Conservation (phyloP, 2,113 vertebrate species). For the Notarius quadriscutis region DNA sequence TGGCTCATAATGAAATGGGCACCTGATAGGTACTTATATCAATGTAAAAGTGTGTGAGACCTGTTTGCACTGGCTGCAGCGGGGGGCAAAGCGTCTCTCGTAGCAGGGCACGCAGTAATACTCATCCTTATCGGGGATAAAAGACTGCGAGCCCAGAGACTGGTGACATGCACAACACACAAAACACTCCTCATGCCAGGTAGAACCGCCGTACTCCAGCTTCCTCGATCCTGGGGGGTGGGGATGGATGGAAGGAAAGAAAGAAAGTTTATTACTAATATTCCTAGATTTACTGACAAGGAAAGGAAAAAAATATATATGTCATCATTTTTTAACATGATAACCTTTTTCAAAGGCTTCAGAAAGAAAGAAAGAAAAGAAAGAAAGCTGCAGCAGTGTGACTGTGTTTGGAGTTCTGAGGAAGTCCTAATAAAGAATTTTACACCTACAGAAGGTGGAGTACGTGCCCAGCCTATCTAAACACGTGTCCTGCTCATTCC, state of each 20-base stretch:
- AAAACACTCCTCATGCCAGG: slow-evolving; percentile 95
- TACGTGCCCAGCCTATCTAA: too few species aligned
- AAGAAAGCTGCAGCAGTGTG: not conserved
- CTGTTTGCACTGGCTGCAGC: slow-evolving; percentile 92
- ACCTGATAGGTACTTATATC: not conserved
- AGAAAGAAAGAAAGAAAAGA: not conserved
- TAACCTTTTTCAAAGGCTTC: not conserved
- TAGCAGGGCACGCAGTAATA: slow-evolving; percentile 95
- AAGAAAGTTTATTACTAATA: not conserved
- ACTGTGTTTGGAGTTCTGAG: not conserved
- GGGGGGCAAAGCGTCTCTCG: slow-evolving; percentile 87
- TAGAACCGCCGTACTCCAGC: slow-evolving; percentile 85
- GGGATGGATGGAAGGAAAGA: not conserved
- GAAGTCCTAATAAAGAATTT: not conserved
- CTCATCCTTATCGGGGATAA: slow-evolving; percentile 86
- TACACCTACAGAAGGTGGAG: not conserved
- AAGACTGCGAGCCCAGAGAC: slow-evolving; percentile 86
- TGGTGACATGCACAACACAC: slow-evolving; percentile 88
- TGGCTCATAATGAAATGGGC: not conserved
- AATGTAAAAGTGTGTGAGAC: slow-evolving; percentile 59
- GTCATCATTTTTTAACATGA: not conserved
- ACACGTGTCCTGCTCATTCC: not conserved
- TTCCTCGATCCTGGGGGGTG: slow-evolving; percentile 81
- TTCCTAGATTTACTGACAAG: not conserved
- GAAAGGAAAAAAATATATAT: not conserved